Evolutionary conservation across 2,797 vertebrate genomes (phyloP).

Genomic region (Lacerta agilis): DNA sequence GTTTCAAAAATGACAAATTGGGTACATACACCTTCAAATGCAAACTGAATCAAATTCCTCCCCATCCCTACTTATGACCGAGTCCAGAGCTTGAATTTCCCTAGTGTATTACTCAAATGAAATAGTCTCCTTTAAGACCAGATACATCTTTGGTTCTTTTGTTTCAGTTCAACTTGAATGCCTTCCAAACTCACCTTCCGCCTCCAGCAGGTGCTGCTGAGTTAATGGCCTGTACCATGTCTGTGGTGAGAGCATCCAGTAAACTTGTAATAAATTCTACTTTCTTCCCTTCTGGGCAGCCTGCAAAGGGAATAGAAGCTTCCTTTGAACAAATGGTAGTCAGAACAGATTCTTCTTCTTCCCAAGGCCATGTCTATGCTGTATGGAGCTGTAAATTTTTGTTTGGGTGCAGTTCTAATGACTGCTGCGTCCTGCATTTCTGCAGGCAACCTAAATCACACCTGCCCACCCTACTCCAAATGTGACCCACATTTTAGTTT

Average conservation of each 20-base stretch:
- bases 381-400: neutral
- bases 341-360: neutral
- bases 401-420: neutral
- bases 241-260: conserved; percentile 96
- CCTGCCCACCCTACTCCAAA: neutral
- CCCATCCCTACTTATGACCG: neutral
- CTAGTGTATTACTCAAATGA: conserved; percentile 30
- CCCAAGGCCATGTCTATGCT: neutral
- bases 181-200: conserved; percentile 89
- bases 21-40: neutral
- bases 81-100: conserved; percentile 26
- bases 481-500: neutral
- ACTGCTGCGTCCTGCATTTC: neutral
- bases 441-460: neutral
- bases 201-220: conserved; percentile 94
- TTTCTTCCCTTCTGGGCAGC: conserved; percentile 97
- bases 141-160: conserved; percentile 21
- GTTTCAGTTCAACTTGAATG: neutral
- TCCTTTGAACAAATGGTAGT: conserved; percentile 32
- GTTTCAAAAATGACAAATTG: too few species aligned
- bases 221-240: conserved; percentile 99
- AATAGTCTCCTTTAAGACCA: neutral
- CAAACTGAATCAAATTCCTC: neutral
- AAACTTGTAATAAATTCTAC: conserved; percentile 97
- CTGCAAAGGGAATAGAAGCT: conserved; percentile 75